These are phyloP conservation scores for Hetaerina americana DNA, from an alignment of 1,140 invertebrate genomes.

Conservation along the genomic window DNA sequence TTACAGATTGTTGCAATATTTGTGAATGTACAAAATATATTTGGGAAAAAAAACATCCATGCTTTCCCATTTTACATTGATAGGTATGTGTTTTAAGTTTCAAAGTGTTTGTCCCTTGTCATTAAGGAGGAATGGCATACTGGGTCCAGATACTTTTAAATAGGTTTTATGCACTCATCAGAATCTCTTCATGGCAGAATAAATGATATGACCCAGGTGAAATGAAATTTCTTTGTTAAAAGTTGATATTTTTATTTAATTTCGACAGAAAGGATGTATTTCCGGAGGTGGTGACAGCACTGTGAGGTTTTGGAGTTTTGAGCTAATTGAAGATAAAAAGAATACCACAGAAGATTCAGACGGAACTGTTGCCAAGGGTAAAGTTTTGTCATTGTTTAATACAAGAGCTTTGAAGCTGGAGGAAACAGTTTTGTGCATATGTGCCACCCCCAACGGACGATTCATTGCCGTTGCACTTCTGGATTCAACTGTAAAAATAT, in stretches of 20 bases:
- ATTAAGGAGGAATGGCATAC: too few species aligned
- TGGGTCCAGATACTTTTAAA: too few species aligned
- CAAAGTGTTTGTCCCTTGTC: too few species aligned
- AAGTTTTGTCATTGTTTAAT: constrained; percentile 67
- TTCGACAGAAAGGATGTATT: constrained; percentile 56
- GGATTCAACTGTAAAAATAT: constrained; percentile 91
- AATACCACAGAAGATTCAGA: constrained; percentile 33
- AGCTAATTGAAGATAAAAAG: constrained; percentile 50
- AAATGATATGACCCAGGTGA: too few species aligned
- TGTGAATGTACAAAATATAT: neutral
- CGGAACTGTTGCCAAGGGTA: constrained; percentile 41
- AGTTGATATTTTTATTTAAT: too few species aligned
- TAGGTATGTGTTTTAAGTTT: too few species aligned
- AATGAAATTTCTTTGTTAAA: too few species aligned
- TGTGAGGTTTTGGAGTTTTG: constrained; percentile 91
- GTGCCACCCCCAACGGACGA: constrained; percentile 71
- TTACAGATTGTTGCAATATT: neutral
- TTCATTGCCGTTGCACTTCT: constrained; percentile 81
- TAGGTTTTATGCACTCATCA: too few species aligned
- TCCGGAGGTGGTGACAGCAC: constrained; percentile 79
- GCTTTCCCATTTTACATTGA: too few species aligned
- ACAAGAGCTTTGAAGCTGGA: constrained; percentile 71
- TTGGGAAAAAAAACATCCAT: neutral
- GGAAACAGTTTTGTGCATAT: constrained; percentile 71
- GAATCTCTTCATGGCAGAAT: too few species aligned